Evolutionary conservation across 2,113 vertebrate species (phyloP), one percentile per base, ranked within the genome.

Genomic region (Phyllostomus discolor): DNA sequence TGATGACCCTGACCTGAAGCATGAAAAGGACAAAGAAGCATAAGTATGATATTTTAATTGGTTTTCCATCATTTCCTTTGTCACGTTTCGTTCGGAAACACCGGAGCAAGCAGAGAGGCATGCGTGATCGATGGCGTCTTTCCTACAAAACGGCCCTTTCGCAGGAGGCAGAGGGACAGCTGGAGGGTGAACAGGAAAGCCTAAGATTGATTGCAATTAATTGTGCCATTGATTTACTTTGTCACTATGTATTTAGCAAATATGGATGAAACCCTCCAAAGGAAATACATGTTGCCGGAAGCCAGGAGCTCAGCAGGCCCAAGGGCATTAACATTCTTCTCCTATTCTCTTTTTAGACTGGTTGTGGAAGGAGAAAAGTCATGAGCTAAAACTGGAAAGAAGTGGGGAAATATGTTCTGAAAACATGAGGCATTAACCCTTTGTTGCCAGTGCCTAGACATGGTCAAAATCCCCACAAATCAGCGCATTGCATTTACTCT

Each of bases 111-210:
- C 16, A 4, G 14, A 26, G 0, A 16, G 1, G 7, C 4, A 0
- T 2, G 2, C 4, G 16, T 8, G n/a, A n/a, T 1, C 0, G 1
- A 26, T 22, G 11, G 14, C 19, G 1, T 14, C 41, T 50, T 17
- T 52, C 46, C 38, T 33, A 5, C 12, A 12, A 41, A 66, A 46
- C 2, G 4, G 22, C 10, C 15, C 6, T 75, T 79, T 38, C 33
- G 10, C 15, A n/a, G 57, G n/a, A 11, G 46, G 10, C 24, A 17
- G 12, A 11, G 7, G 1, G 17, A 5, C 15, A 0, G 6, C 15
- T 86, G 28, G n/a, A 16, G 17, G n/a, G 48, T 4, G 7, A 24
- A 62, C 19, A 43, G 33, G 26, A 28, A 19, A 26, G 1, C 33
- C n/a, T 9, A 2, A 35, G 35, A 48, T 35, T 64, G 52, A 92